Percentiles rank a stretch among this genome's conserved stretches.
These are phyloP conservation scores for Oreochromis niloticus DNA, from an alignment of 2,113 vertebrate genomes.

Conservation along the genomic window DNA sequence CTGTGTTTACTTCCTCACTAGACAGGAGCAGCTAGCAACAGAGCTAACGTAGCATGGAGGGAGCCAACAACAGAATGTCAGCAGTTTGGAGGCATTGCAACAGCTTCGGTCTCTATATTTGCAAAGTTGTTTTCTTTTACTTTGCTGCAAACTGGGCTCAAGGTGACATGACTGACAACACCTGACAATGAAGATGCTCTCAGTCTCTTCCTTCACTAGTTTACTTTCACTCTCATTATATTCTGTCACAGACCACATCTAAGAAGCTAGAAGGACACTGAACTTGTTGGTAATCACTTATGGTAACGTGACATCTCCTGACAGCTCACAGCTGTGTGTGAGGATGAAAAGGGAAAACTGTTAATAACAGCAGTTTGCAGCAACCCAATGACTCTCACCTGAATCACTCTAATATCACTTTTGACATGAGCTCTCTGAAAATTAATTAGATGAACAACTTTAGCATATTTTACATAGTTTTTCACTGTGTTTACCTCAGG, in stretches of 20 bases:
- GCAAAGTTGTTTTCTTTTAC: background rate
- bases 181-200: background rate
- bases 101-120: background rate
- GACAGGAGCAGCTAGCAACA: background rate
- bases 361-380: background rate
- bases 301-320: background rate
- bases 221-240: background rate
- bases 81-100: background rate
- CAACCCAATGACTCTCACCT: accelerated
- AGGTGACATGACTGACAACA: background rate
- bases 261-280: background rate
- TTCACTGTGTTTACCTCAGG: background rate
- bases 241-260: background rate
- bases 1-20: background rate
- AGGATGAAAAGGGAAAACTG: background rate
- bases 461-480: background rate
- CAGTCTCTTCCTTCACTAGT: background rate
- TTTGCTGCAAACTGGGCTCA: background rate
- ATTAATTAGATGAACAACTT: background rate
- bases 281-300: background rate
- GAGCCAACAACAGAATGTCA: background rate
- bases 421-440: background rate
- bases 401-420: background rate
- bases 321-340: background rate
- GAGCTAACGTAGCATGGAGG: background rate